These are phyloP conservation scores for Achroia grisella DNA, from an alignment of 1,140 invertebrate genomes.

Conservation along the genomic window DNA sequence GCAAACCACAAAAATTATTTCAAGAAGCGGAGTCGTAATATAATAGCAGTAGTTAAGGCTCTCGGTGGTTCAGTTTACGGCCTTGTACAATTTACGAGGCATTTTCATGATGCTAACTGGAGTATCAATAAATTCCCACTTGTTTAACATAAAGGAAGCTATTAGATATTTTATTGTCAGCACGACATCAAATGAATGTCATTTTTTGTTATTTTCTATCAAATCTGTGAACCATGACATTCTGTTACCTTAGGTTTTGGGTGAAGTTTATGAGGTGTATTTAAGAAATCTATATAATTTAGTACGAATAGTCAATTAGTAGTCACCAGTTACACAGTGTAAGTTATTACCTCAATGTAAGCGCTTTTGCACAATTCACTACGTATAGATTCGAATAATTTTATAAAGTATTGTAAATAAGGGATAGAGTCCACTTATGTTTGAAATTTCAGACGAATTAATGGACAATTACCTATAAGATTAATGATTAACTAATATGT, in stretches of 20 bases:
- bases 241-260: slow-evolving; percentile 55
- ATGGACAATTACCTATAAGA: background rate
- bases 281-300: slow-evolving; percentile 26
- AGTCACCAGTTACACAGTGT: slow-evolving; percentile 65
- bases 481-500: slow-evolving; percentile 18
- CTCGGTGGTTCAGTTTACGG: slow-evolving; percentile 39
- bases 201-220: background rate
- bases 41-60: slow-evolving; percentile 34
- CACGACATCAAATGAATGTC: slow-evolving; percentile 5
- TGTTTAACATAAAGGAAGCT: slow-evolving; percentile 42
- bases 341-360: slow-evolving; percentile 70
- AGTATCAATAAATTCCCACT: slow-evolving; percentile 60
- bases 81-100: slow-evolving; percentile 50
- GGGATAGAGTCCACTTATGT: slow-evolving; percentile 22
- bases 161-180: slow-evolving; percentile 17
- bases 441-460: slow-evolving; percentile 11
- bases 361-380: slow-evolving; percentile 68
- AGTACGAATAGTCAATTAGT: slow-evolving; percentile 53
- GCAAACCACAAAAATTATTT: slow-evolving; percentile 59
- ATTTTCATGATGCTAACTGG: slow-evolving; percentile 38
- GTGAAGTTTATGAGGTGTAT: slow-evolving; percentile 21
- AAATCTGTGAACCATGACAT: slow-evolving; percentile 46
- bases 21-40: slow-evolving; percentile 66
- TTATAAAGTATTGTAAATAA: slow-evolving; percentile 41
- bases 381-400: slow-evolving; percentile 26